Base-by-base conservation (phyloP, 2,888 invertebrate species). In the Latrodectus hesperus region DNA sequence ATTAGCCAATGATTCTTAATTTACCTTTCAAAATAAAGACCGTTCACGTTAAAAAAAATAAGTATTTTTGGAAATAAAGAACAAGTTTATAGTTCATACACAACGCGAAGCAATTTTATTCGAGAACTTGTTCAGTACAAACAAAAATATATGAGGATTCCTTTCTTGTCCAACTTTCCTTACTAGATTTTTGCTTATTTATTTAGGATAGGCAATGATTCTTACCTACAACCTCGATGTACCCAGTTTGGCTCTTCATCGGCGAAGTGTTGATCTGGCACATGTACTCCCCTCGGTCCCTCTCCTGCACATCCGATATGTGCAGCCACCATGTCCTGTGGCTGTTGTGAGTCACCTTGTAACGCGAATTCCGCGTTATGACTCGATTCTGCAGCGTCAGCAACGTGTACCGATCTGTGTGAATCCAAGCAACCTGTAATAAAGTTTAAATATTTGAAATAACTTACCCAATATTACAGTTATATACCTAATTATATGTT, bases 211-310 rank as follows among this genome's bases (percentile, higher is more conserved):
- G 64, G 11, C 22, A 71, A 4, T 38, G 8, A n/a, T 14, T 92
- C 96, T 94, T 92, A 97, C 98, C 97, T 71, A 97, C 97, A 89
- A 98, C 97, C 93, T 97, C 96, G 70, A 98, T 94, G 92, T 96
- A 97, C 88, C 97, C 98, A 65, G 97, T 96, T 94, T 98, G 97
- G 92, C 96, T 97, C 92, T 97, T 97, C 97, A 98, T 97, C 0
- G 97, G 97, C 92, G 96, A 96, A 72, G 97, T 97, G 93, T 97
- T 97, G 91, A 97, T 97, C 93, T 96, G 96, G 92, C 96, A 96
- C 96, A 96, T 96, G 93, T 96, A 96, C 93, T 96, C 83, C 3
- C 90, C 90, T 26, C 97, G 94, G 93, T 98, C 97, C 91, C 97
- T 96, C 92, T 96, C 96, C 93, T 97, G 97, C 76, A 97, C 97